Evolutionary conservation across 2,888 invertebrate genomes (phyloP), one percentile per base, ranked within the genome.

Genomic region (Caenorhabditis japonica): DNA sequence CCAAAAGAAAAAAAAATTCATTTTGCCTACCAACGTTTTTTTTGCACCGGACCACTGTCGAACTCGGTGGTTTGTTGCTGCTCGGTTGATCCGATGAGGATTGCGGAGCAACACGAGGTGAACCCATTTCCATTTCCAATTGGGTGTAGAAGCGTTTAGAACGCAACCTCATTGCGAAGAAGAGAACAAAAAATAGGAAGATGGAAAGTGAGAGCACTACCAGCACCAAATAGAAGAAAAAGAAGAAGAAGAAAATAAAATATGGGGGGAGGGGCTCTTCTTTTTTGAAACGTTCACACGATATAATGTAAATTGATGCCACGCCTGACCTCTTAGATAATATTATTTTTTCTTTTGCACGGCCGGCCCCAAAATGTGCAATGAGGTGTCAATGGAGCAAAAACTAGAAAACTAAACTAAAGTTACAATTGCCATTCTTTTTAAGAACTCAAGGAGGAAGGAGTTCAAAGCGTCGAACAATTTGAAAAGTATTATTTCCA

Each of bases 251-350:
- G 55, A 56, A n/a, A n/a, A n/a, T n/a, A n/a, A n/a, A n/a, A n/a
- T n/a, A n/a, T n/a, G n/a, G n/a, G n/a, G n/a, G n/a, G n/a, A n/a
- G n/a, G 30, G 5, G 30, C 30, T 5, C 30, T 30, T 30, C n/a
- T n/a, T 38, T 72, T 34, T 64, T 53, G 64, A 72, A 66, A 73
- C 55, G 66, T 73, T 73, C 73, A 73, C 73, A 73, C 73, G 73
- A 73, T 66, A 73, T 73, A 73, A 61, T 73, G 73, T 73, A 73
- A 73, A 68, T 61, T 62, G 73, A 73, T 61, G 47, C 72, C 56
- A 17, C 19, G n/a, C 30, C 27, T 10, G 3, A 19, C 27, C 13
- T n/a, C 55, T 46, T 49, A 39, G 51, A 53, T 55, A 56, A 49
- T 66, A 56, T 47, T 47, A 43, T 47, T 43, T 56, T 56, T 66